Evolutionary conservation across 2,113 vertebrate genomes (phyloP).

Genomic region (Caracal caracal): DNA sequence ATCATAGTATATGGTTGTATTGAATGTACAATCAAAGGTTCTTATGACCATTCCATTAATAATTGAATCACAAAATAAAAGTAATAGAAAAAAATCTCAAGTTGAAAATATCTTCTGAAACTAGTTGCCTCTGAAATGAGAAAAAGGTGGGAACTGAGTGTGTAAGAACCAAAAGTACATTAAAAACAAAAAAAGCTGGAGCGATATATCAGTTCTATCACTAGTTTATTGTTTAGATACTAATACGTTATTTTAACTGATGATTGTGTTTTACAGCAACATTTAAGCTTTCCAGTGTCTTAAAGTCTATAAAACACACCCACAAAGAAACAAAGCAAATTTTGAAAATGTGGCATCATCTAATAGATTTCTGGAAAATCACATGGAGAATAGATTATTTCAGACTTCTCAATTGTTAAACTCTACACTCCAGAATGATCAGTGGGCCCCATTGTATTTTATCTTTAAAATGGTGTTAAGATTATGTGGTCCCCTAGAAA

Average conservation of each 20-base stretch:
- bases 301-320: neutral
- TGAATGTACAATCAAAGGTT: neutral
- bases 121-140: constrained; percentile 45
- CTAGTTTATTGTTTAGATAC: neutral
- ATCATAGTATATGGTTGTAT: constrained; percentile 29
- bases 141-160: neutral
- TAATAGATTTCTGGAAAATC: constrained; percentile 33
- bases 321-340: neutral
- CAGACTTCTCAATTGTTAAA: neutral
- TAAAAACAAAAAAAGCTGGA: neutral
- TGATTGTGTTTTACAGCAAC: neutral
- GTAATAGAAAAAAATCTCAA: constrained; percentile 5
- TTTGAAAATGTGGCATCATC: neutral
- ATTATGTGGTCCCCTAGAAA: constrained; percentile 47
- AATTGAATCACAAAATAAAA: constrained; percentile 46
- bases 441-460: neutral
- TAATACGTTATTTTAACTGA: neutral
- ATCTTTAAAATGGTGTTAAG: constrained; percentile 42
- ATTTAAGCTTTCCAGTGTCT: constrained; percentile 29
- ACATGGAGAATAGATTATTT: constrained; percentile 19
- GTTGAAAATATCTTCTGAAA: constrained; percentile 34
- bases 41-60: constrained; percentile 37
- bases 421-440: neutral
- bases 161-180: neutral
- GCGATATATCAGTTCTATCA: neutral